Evolutionary conservation across 2,797 vertebrate genomes (phyloP).

Genomic region (Karalla daura): DNA sequence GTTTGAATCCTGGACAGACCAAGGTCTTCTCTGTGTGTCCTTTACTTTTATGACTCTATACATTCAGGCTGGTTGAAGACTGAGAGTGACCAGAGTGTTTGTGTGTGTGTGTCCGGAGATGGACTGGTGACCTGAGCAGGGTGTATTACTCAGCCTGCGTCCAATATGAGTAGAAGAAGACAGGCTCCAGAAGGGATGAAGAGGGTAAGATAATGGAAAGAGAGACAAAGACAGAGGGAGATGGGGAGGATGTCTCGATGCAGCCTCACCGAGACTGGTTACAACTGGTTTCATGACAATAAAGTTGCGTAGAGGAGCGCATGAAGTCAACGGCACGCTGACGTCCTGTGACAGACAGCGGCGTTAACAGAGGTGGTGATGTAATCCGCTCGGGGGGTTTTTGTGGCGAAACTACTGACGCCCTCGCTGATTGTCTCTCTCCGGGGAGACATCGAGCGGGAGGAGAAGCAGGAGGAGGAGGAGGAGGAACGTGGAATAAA

Average conservation of each 20-base stretch:
- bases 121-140: no score
- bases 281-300: slow-evolving; percentile 55
- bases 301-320: slow-evolving; percentile 50
- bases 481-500: slow-evolving; percentile 43
- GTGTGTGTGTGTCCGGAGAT: no score
- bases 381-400: slow-evolving; percentile 73
- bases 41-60: no score
- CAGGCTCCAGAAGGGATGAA: not conserved
- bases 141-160: no score
- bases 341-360: slow-evolving; percentile 66
- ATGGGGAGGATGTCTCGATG: slow-evolving; percentile 16
- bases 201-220: slow-evolving; percentile 1
- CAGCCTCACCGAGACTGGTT: slow-evolving; percentile 38
- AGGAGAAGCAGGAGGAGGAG: slow-evolving; percentile 13
- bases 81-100: no score
- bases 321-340: slow-evolving; percentile 64
- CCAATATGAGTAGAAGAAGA: no score
- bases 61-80: no score
- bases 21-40: no score
- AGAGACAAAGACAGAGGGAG: slow-evolving; percentile 1
- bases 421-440: slow-evolving; percentile 67
- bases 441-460: slow-evolving; percentile 44
- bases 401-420: slow-evolving; percentile 69
- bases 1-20: no score
- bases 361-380: slow-evolving; percentile 67